These are phyloP conservation scores for Coelopa frigida DNA, from an alignment of 1,140 invertebrate genomes.

Conservation along the genomic window DNA sequence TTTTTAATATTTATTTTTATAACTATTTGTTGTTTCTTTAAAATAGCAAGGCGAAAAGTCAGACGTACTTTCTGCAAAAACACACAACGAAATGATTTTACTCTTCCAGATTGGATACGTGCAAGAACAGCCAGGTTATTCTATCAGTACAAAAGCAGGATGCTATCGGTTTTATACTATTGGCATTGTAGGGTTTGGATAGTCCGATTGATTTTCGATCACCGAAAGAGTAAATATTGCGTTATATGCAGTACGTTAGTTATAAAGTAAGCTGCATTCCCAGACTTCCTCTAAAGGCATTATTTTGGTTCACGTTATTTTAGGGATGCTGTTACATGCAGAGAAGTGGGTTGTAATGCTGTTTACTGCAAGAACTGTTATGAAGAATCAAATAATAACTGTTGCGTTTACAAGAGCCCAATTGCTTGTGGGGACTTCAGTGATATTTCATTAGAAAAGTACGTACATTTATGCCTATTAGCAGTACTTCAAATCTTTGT, in stretches of 20 bases:
- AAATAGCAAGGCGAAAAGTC: constrained; percentile 59
- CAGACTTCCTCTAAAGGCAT: constrained; percentile 1
- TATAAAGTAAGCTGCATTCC: constrained; percentile 18
- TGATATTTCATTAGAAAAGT: constrained; percentile 69
- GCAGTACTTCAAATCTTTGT: background rate
- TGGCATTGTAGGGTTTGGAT: constrained; percentile 24
- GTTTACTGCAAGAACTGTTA: constrained; percentile 69
- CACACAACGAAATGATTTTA: constrained; percentile 41
- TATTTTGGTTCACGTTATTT: no score
- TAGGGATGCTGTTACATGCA: constrained; percentile 46
- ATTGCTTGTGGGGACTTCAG: constrained; percentile 66
- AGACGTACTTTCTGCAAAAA: constrained; percentile 51
- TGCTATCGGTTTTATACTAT: constrained; percentile 16
- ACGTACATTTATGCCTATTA: constrained; percentile 1
- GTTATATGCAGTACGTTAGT: constrained; percentile 34
- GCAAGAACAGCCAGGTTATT: constrained; percentile 41
- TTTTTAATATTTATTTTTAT: no score
- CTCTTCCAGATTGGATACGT: constrained; percentile 46
- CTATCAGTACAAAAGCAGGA: constrained; percentile 1
- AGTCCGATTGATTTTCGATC: constrained; percentile 25
- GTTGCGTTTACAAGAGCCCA: constrained; percentile 65
- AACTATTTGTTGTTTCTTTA: no score
- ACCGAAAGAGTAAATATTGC: constrained; percentile 28
- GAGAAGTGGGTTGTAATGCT: constrained; percentile 57
- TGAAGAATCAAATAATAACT: constrained; percentile 60